Conservation (phyloP, 2,113 vertebrate genomes). For the Holacanthus passer region DNA sequence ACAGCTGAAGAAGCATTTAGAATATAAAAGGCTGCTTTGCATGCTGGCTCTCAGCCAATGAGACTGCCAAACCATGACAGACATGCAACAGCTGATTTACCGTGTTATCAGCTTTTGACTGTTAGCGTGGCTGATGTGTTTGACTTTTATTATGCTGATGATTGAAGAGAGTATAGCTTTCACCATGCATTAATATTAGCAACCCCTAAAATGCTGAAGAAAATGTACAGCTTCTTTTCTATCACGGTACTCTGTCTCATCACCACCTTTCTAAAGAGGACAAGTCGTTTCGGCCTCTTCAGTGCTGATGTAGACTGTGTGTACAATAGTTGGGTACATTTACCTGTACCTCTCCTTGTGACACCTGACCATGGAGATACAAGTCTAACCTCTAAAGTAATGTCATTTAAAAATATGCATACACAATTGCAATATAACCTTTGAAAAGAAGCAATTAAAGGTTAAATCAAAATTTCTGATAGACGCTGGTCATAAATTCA, state of each 20-base stretch:
- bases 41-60: constrained; percentile 1
- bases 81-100: not conserved
- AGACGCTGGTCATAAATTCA: too few relatives aligned
- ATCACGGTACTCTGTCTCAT: not conserved
- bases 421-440: too few relatives aligned
- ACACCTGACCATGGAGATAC: not conserved
- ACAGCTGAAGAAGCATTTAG: not conserved
- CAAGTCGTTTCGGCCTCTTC: not conserved
- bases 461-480: too few relatives aligned
- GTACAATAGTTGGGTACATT: not conserved
- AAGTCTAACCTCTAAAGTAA: not conserved
- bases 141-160: constrained; percentile 13
- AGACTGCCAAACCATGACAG: constrained; percentile 12
- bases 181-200: not conserved
- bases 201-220: not conserved
- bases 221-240: not conserved
- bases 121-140: not conserved
- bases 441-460: too few relatives aligned
- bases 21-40: constrained; percentile 7
- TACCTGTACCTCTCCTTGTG: not conserved
- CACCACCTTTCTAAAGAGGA: not conserved
- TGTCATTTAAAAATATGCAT: too few relatives aligned
- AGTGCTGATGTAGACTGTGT: not conserved
- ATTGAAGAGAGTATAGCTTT: not conserved
- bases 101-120: not conserved